Evolutionary conservation across 2,888 invertebrate species (phyloP).

Genomic region (Ichneumoninae sp.): DNA sequence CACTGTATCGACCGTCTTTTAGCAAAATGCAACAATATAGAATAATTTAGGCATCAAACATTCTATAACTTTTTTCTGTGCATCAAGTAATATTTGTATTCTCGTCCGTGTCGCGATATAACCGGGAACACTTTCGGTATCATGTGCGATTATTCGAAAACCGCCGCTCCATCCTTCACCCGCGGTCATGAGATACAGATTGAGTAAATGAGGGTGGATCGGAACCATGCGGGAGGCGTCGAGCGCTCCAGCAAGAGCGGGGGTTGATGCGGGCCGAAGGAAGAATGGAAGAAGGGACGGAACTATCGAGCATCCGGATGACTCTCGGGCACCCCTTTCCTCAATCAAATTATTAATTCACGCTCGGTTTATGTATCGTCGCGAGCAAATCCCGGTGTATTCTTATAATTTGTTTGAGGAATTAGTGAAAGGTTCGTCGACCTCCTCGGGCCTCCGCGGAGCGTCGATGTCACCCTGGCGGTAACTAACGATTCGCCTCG

Average conservation of each 20-base stretch:
- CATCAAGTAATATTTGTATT: not conserved
- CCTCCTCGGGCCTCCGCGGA: conserved; percentile 19
- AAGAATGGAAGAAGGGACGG: conserved; percentile 15
- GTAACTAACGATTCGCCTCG: conserved; percentile 19
- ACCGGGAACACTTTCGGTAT: conserved; percentile 72
- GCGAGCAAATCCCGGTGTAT: conserved; percentile 32
- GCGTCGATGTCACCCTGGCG: not conserved
- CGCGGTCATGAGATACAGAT: conserved; percentile 71
- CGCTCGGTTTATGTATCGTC: conserved; percentile 34
- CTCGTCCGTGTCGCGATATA: conserved; percentile 79
- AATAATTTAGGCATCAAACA: no score
- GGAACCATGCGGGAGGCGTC: conserved; percentile 46
- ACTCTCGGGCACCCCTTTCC: conserved; percentile 55
- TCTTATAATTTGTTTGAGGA: conserved; percentile 63
- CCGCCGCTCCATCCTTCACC: not conserved
- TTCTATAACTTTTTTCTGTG: no score
- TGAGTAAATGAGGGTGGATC: conserved; percentile 70
- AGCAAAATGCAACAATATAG: no score
- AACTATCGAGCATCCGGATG: conserved; percentile 22
- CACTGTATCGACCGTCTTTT: no score
- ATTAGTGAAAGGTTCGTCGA: conserved; percentile 52
- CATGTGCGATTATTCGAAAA: conserved; percentile 68
- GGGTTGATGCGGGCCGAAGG: conserved; percentile 26
- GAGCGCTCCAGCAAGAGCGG: conserved; percentile 37
- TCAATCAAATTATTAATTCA: conserved; percentile 67